These are phyloP conservation scores for Perognathus longimembris DNA, from an alignment of 2,113 vertebrate species.

Conservation along the genomic window DNA sequence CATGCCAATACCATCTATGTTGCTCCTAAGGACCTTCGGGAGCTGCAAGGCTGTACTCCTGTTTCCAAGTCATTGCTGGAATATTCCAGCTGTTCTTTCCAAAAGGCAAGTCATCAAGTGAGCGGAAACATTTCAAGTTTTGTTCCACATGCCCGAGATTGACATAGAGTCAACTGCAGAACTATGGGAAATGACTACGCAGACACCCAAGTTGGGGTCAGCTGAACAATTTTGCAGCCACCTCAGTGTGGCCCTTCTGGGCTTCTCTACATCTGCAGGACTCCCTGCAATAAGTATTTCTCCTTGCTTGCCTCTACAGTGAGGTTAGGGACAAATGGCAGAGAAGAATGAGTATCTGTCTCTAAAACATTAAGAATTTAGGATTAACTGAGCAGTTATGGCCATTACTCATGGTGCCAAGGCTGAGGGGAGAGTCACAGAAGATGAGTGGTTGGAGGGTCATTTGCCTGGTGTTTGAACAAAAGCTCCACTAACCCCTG, in stretches of 20 bases:
- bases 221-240: constrained; percentile 33
- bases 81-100: constrained; percentile 46
- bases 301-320: constrained; percentile 42
- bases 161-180: background rate
- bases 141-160: background rate
- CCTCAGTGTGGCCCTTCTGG: background rate
- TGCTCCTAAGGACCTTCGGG: constrained; percentile 1
- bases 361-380: constrained; percentile 41
- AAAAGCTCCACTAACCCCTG: constrained; percentile 31
- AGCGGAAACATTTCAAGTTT: constrained; percentile 14
- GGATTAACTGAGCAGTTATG: constrained; percentile 64
- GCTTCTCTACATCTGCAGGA: constrained; percentile 38
- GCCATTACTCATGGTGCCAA: constrained; percentile 75
- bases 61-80: constrained; percentile 28
- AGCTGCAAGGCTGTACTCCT: background rate
- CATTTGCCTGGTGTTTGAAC: constrained; percentile 56
- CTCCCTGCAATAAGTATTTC: constrained; percentile 41
- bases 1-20: constrained; percentile 35
- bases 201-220: background rate
- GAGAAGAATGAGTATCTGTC: background rate
- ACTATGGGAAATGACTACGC: constrained; percentile 20
- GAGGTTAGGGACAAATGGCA: constrained; percentile 30
- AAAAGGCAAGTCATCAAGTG: background rate
- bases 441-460: constrained; percentile 26
- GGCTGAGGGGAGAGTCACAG: constrained; percentile 53